phyloP scores from a whole-genome alignment of 2,797 vertebrate genomes.

The Macrochelys suwanniensis region DNA sequence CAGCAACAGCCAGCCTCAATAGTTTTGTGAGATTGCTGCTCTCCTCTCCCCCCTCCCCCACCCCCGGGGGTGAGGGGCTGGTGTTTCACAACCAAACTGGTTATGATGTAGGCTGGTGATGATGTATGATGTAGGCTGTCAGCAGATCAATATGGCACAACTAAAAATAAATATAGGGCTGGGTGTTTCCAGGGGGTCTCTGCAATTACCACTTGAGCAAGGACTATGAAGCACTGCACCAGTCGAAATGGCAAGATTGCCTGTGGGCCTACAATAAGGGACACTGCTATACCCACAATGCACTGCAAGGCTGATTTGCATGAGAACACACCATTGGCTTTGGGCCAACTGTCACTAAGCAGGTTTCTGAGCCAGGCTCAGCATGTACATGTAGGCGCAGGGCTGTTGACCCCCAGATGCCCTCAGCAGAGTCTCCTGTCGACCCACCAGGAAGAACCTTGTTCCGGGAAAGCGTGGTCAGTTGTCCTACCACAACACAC shows the following conservation, averaged over 20 bases:
- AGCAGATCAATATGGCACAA: background rate
- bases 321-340: background rate
- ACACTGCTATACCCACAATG: background rate
- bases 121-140: background rate
- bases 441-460: fast-evolving
- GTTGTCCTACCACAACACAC: background rate
- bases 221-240: background rate
- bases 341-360: background rate
- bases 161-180: background rate
- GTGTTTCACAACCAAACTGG: background rate
- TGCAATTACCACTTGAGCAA: background rate
- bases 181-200: background rate
- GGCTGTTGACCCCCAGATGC: background rate
- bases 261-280: background rate
- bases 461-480: background rate
- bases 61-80: too few relatives aligned
- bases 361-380: background rate
- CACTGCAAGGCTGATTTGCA: background rate
- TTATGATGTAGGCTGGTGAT: too few relatives aligned
- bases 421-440: fast-evolving
- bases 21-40: too few relatives aligned
- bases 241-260: background rate
- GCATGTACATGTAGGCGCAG: background rate
- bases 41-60: too few relatives aligned
- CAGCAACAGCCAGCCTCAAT: too few relatives aligned